Evolutionary conservation across 2,888 invertebrate species (phyloP), one percentile per base, ranked within the genome.

Genomic region (Carabus problematicus): DNA sequence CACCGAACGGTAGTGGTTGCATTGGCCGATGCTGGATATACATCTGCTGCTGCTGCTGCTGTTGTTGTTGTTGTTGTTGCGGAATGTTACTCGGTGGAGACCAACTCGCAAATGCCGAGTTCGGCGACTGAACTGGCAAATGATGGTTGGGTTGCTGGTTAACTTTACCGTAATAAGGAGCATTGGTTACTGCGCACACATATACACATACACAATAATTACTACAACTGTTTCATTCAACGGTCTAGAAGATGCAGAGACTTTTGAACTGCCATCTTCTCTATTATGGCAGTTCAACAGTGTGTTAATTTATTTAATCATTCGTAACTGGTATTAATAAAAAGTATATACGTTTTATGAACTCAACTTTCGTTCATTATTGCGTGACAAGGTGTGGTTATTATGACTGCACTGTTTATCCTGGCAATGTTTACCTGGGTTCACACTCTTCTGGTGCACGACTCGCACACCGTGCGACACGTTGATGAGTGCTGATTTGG

Each of bases 401-500:
- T 42, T 42, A 42, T 42, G 42, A 42, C 42, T 42, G 11, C 42
- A 8, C n/a, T n/a, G n/a, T n/a, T n/a, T n/a, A n/a, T n/a, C n/a
- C n/a, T n/a, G n/a, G n/a, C n/a, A n/a, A n/a, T n/a, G n/a, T 39
- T 70, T 70, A 74, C 76, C 76, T 54, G 75, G 73, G 64, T 74
- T 76, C 40, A 79, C 80, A n/a, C 77, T 77, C 71, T 80, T 81
- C 61, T 78, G 73, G 42, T 78, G 76, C 61, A 81, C 79, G 11
- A 78, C 72, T 71, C 86, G 77, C 41, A 82, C 77, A 0, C 89
- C 89, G 74, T 88, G 82, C 1, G 85, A 84, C 11, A 89, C 78
- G 78, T 90, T 89, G 64, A 91, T 85, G 70, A 91, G 82, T 16
- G 87, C 83, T 7, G 82, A 80, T 4, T 62, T 77, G 0, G 81